phyloP scores from a whole-genome alignment of 2,113 vertebrate species.

The Raja brachyura region DNA sequence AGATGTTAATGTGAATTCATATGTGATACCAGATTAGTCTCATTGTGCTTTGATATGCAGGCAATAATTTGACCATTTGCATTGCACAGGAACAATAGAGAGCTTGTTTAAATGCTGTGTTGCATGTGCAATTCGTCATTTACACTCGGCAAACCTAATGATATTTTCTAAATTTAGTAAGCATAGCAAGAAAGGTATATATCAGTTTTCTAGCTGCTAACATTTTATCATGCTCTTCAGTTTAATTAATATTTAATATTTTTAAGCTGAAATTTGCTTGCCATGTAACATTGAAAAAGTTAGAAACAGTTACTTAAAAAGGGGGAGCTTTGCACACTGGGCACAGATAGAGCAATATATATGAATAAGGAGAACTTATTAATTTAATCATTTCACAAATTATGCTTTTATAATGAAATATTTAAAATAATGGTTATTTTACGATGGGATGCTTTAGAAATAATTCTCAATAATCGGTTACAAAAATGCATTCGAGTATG shows the following conservation, averaged over 20 bases:
- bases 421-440: neutral
- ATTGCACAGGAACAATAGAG: neutral
- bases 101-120: neutral
- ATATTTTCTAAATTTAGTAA: neutral
- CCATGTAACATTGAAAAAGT: neutral
- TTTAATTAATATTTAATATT: conserved; percentile 1
- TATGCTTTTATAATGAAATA: neutral
- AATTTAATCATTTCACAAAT: neutral
- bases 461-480: neutral
- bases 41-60: neutral
- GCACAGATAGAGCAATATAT: neutral
- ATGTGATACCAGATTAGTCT: neutral
- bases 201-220: neutral
- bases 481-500: neutral
- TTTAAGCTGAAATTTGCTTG: neutral
- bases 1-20: neutral
- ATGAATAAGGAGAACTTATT: neutral
- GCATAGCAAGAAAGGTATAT: neutral
- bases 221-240: neutral
- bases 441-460: neutral
- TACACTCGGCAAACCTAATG: neutral
- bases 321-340: neutral
- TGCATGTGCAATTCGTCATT: neutral
- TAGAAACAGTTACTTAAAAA: neutral
- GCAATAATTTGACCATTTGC: neutral